These are phyloP conservation scores for Tychaedon coryphoeus DNA, from an alignment of 2,113 vertebrate species.

Conservation along the genomic window DNA sequence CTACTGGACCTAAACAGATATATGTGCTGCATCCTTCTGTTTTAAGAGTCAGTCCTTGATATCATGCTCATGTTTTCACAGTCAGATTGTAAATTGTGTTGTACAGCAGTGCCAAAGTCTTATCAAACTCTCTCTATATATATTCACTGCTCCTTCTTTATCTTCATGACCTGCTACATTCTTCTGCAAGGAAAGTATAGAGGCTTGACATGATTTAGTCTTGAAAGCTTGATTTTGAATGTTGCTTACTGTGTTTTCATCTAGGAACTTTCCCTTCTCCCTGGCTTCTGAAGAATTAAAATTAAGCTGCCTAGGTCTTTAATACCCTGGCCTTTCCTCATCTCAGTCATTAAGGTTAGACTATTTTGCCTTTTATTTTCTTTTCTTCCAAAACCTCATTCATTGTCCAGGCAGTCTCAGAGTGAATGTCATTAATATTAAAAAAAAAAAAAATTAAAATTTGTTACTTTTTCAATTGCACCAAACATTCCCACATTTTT, in stretches of 20 bases:
- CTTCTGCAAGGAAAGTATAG: not conserved
- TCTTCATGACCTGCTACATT: not conserved
- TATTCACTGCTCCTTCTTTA: not conserved
- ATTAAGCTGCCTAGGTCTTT: not conserved
- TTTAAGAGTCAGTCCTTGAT: not conserved
- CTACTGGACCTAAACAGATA: not conserved
- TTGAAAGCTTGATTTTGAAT: not conserved
- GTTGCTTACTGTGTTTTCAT: not conserved
- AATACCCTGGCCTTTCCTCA: not conserved
- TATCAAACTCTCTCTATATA: not conserved
- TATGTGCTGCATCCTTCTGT: not conserved
- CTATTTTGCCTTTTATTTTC: not conserved
- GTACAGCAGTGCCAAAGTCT: not conserved
- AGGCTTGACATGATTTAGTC: not conserved
- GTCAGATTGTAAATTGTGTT: not conserved
- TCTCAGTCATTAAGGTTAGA: not conserved
- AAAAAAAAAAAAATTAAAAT: not conserved
- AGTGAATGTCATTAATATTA: not conserved
- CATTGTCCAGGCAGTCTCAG: not conserved
- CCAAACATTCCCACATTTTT: not conserved
- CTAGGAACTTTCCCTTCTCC: not conserved
- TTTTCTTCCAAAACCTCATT: not conserved
- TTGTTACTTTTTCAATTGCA: not conserved
- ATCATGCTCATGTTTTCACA: not conserved
- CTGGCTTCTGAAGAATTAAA: not conserved